Evolutionary conservation across 2,888 invertebrate genomes (phyloP).

Genomic region (Penaeus monodon): DNA sequence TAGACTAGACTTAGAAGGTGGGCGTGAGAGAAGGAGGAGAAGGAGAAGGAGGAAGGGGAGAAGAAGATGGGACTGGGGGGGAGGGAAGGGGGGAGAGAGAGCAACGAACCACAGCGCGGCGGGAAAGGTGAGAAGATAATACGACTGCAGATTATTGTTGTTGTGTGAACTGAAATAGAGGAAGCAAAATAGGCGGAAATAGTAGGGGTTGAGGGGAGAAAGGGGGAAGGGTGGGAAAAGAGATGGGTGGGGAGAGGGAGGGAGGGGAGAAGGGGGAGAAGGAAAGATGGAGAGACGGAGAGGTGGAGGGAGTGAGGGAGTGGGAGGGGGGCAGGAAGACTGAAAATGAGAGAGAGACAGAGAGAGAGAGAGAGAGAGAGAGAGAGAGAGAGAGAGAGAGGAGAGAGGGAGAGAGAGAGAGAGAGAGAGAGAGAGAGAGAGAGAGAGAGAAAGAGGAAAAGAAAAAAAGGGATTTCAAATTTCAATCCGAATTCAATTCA

Average conservation of each 20-base stretch:
- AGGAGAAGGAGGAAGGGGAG: not conserved
- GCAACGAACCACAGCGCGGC: slow-evolving; percentile 6
- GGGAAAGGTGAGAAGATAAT: slow-evolving; percentile 12
- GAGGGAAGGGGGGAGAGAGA: not conserved
- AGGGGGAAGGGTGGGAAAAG: not conserved
- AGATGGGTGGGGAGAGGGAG: not conserved
- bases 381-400: too few species aligned
- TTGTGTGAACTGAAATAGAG: too few species aligned
- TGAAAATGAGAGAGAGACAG: too few species aligned
- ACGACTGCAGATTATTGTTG: not conserved
- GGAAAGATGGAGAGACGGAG: not conserved
- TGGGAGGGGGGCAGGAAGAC: not conserved
- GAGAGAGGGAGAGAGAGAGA: too few species aligned
- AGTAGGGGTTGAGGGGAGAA: not conserved
- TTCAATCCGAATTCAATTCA: too few species aligned
- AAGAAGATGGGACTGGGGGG: not conserved
- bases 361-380: too few species aligned
- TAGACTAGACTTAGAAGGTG: too few species aligned
- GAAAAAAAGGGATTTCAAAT: too few species aligned
- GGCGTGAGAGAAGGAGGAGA: not conserved
- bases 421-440: too few species aligned
- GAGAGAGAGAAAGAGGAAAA: too few species aligned
- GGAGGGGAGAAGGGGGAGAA: too few species aligned
- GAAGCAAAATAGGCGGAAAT: too few species aligned
- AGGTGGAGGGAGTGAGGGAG: not conserved